Evolutionary conservation across 2,797 vertebrate genomes (phyloP), one percentile per base, ranked within the genome.

Genomic region (Acanthurus lineatus): DNA sequence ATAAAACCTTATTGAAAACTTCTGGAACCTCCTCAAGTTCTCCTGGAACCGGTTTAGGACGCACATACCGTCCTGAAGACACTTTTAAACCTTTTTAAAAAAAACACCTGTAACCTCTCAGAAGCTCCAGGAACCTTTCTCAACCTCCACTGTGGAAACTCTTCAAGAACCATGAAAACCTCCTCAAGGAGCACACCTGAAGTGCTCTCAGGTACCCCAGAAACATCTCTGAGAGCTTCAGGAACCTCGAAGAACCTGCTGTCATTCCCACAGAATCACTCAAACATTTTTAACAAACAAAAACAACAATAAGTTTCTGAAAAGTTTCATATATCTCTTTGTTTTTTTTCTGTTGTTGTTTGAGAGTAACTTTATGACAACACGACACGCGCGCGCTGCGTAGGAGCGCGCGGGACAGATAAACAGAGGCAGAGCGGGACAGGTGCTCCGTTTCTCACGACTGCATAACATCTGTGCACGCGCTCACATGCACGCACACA

Each of bases 401-500:
- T 9, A 12, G 61, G 38, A 20, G 38, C 28, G 67, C 59, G 44
- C 61, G 40, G 20, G 44, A 22, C 44, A 71, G 15, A 11, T 25
- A 62, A 83, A 79, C 75, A 83, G 45, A 63, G 51, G 32, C 69
- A 15, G 44, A 20, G 66, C 19, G 20, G 63, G 66, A 84, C 91
- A 92, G 90, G 91, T 91, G 91, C 69, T 79, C 22, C 9, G 40
- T 1, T 88, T 92, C 90, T 84, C 91, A 91, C 69, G 54, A 2
- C 47, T 22, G 47, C 40, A 5, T 0, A 62, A 67, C 77, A 67
- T 11, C 60, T 69, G 20, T 59, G 0, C 67, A 5, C 32, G 2
- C 35, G 7, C 7, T 1, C 56, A 15, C 53, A 3, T 25, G 4
- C 59, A 8, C 73, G 0, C 60, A 4, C 28, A 25, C 74, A 38